Percentiles rank a stretch among this genome's conserved stretches.
Conservation (phyloP, 2,888 invertebrate species). For the Pedicia rivosa region DNA sequence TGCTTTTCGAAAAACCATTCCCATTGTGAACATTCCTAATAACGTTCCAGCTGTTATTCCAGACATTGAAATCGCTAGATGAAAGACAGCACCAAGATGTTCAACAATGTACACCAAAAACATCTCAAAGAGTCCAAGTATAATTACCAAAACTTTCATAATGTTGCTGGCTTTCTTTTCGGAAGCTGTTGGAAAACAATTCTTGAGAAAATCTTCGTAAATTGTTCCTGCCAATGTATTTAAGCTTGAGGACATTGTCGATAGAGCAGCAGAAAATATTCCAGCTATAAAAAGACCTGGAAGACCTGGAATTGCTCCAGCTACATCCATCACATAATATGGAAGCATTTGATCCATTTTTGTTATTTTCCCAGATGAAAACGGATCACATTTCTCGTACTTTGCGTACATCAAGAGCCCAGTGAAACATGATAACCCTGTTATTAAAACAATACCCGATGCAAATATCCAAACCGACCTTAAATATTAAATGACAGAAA, state of each 20-base stretch:
- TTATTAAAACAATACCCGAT: conserved; percentile 10
- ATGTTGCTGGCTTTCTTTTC: conserved; percentile 17
- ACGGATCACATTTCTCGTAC: conserved; percentile 33
- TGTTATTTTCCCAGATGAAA: conserved; percentile 20
- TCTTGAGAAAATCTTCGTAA: conserved; percentile 31
- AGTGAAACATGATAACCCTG: conserved; percentile 15
- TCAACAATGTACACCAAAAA: conserved; percentile 41
- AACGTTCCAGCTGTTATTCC: conserved; percentile 51
- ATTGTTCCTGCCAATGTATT: conserved; percentile 35
- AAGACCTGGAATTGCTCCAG: conserved; percentile 22
- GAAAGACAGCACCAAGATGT: conserved; percentile 47
- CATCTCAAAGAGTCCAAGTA: conserved; percentile 35
- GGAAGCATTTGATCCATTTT: conserved; percentile 16
- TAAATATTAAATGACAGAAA: too few species aligned
- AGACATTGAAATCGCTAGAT: conserved; percentile 43
- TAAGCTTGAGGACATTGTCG: conserved; percentile 34
- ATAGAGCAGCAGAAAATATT: conserved; percentile 31
- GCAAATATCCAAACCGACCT: conserved; percentile 14
- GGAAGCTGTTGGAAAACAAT: conserved; percentile 19
- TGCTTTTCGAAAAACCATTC: conserved; percentile 48
- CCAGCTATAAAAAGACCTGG: conserved; percentile 34
- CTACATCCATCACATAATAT: conserved; percentile 25
- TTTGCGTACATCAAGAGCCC: conserved; percentile 32
- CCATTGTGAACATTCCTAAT: conserved; percentile 49
- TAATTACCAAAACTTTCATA: conserved; percentile 21